phyloP scores from a whole-genome alignment of 2,888 invertebrate species.

The Seira musarum region DNA sequence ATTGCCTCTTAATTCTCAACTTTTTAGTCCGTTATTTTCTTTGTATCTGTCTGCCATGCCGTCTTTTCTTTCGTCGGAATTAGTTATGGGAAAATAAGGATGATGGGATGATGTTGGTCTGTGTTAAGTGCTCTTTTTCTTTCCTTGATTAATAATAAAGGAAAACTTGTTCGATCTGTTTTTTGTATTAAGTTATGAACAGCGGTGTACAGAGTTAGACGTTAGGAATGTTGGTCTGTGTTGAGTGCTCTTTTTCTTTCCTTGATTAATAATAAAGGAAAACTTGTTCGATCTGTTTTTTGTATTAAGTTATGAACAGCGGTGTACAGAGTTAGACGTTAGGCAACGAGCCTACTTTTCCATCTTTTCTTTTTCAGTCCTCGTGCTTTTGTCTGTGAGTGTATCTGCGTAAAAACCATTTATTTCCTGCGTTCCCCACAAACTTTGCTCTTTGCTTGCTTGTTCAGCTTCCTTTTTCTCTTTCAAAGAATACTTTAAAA shows the following conservation, averaged over 20 bases:
- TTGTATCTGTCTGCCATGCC: slow-evolving; percentile 31
- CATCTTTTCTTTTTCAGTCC: slow-evolving; percentile 46
- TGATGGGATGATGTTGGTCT: slow-evolving; percentile 38
- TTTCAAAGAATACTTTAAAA: no score
- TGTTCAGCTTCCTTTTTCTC: no score
- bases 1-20: no score
- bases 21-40: no score
- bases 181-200: background rate
- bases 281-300: slow-evolving; percentile 18
- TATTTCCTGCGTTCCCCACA: no score
- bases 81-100: slow-evolving; percentile 40
- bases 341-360: slow-evolving; percentile 46
- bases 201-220: background rate
- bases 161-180: slow-evolving; percentile 19
- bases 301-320: no score
- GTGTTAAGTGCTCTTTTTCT: slow-evolving; percentile 37
- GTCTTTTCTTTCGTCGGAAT: slow-evolving; percentile 2
- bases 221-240: slow-evolving; percentile 34
- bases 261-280: slow-evolving; percentile 37
- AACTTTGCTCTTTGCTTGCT: no score
- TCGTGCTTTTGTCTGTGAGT: slow-evolving; percentile 42
- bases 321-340: background rate
- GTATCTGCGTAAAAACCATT: no score
- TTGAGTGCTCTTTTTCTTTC: slow-evolving; percentile 39
- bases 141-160: slow-evolving; percentile 40